Evolutionary conservation across 1,140 invertebrate genomes (phyloP).

Genomic region (Formica selysi): DNA sequence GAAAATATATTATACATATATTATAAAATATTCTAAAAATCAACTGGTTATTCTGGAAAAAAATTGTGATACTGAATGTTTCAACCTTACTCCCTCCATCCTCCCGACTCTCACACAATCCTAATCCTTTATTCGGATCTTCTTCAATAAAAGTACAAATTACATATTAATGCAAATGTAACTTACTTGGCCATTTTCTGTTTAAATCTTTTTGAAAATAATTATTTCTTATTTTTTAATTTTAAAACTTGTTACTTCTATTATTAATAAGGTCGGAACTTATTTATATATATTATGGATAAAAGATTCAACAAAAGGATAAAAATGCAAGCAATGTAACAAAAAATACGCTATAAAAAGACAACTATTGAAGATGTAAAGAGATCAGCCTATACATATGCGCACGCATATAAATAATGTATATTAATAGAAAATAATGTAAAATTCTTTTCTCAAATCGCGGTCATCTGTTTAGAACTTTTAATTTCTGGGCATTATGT

Average conservation of each 20-base stretch:
- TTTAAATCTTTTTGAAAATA: neutral
- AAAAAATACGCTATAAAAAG: constrained; percentile 50
- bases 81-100: neutral
- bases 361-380: constrained; percentile 13
- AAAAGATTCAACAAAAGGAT: constrained; percentile 39
- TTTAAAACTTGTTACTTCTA: constrained; percentile 7
- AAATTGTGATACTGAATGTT: neutral
- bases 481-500: neutral
- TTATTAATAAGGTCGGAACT: constrained; percentile 11
- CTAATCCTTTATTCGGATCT: neutral
- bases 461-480: neutral
- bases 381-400: neutral
- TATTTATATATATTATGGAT: constrained; percentile 31
- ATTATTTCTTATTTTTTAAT: neutral
- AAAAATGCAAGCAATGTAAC: constrained; percentile 12
- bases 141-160: neutral
- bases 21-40: neutral
- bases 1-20: neutral
- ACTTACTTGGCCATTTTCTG: neutral
- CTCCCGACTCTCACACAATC: neutral
- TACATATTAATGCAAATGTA: neutral
- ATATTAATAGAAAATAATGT: constrained; percentile 13
- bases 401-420: neutral
- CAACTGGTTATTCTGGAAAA: neutral
- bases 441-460: constrained; percentile 9